phyloP scores from a whole-genome alignment of 2,888 invertebrate species.

The Blastobasis adustella region DNA sequence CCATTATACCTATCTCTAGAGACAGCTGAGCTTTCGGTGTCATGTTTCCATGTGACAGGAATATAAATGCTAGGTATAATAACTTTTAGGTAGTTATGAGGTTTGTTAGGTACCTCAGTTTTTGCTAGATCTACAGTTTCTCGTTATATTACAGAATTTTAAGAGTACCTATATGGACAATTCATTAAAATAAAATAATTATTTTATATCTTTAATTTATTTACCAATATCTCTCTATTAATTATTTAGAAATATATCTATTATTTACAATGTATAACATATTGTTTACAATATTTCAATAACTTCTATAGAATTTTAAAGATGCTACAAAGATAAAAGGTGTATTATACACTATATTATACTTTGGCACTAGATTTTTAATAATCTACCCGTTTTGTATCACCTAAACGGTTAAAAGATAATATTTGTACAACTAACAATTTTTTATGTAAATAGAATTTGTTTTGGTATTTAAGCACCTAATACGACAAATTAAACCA shows the following conservation, averaged over 20 bases:
- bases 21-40: slow-evolving; percentile 10
- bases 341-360: slow-evolving; percentile 10
- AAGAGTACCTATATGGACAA: neutral
- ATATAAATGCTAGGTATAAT: slow-evolving; percentile 21
- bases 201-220: neutral
- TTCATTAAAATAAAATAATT: neutral
- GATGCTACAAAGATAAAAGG: slow-evolving; percentile 22
- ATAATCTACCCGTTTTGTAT: slow-evolving; percentile 6
- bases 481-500: too few species aligned
- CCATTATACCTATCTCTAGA: slow-evolving; percentile 4
- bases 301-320: slow-evolving; percentile 22
- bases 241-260: neutral
- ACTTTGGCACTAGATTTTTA: slow-evolving; percentile 30
- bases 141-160: slow-evolving; percentile 2
- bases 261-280: slow-evolving; percentile 18
- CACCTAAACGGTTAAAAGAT: slow-evolving; percentile 15
- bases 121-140: slow-evolving; percentile 28
- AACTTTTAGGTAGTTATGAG: slow-evolving; percentile 26
- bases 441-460: too few species aligned
- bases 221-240: neutral
- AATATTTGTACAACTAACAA: too few species aligned
- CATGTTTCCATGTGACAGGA: slow-evolving; percentile 17
- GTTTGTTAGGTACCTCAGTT: slow-evolving; percentile 24
- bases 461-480: too few species aligned
- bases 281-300: slow-evolving; percentile 5